Evolutionary conservation across 2,797 vertebrate genomes (phyloP).

Genomic region (Cetoscarus ocellatus): DNA sequence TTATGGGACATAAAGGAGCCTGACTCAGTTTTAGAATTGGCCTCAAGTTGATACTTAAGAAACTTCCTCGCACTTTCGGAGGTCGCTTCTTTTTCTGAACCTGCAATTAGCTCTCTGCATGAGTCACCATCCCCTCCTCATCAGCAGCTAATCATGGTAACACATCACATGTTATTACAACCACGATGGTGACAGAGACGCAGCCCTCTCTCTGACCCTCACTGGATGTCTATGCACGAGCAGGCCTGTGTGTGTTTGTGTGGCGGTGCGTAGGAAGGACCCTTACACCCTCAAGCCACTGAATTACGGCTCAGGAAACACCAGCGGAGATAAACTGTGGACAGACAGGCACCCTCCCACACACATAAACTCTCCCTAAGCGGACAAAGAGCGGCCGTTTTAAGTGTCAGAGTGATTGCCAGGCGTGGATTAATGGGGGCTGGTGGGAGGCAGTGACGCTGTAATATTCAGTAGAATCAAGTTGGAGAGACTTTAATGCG

Average conservation of each 20-base stretch:
- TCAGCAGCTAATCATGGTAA: slow-evolving; percentile 64
- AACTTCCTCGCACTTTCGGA: neutral
- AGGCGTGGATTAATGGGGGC: slow-evolving; percentile 58
- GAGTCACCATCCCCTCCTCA: slow-evolving; percentile 66
- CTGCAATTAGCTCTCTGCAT: slow-evolving; percentile 61
- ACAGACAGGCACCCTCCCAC: slow-evolving; percentile 70
- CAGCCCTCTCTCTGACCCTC: slow-evolving; percentile 14
- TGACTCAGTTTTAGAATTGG: neutral
- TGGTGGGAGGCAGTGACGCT: slow-evolving; percentile 54
- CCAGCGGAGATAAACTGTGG: slow-evolving; percentile 55
- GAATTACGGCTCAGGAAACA: slow-evolving; percentile 70
- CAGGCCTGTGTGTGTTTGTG: slow-evolving; percentile 9
- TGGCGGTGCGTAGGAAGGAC: slow-evolving; percentile 38
- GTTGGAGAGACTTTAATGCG: slow-evolving; percentile 35
- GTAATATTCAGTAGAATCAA: slow-evolving; percentile 53
- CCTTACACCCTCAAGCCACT: slow-evolving; percentile 39
- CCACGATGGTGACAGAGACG: slow-evolving; percentile 66
- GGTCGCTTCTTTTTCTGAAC: slow-evolving; percentile 17
- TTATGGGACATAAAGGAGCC: too few relatives aligned
- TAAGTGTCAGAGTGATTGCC: slow-evolving; percentile 72
- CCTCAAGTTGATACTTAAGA: neutral
- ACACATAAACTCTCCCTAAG: slow-evolving; percentile 62
- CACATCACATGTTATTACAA: slow-evolving; percentile 69
- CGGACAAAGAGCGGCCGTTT: slow-evolving; percentile 68
- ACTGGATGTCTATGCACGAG: slow-evolving; percentile 48